Conservation (phyloP, 2,797 vertebrate genomes). For the Neosalanx taihuensis region DNA sequence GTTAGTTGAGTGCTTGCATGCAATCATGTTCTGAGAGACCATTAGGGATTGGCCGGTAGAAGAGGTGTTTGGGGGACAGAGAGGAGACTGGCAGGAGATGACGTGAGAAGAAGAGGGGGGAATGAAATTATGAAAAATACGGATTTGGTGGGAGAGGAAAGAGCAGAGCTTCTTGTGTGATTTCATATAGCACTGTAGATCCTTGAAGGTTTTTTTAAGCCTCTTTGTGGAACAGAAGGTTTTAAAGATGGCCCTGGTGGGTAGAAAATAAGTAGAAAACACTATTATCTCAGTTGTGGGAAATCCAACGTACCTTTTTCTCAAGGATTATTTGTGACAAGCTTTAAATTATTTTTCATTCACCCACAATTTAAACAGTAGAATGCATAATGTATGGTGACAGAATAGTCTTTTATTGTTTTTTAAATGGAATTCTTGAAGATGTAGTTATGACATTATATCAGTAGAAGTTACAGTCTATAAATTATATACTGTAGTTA, state of each 20-base stretch:
- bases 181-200: background rate
- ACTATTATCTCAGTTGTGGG: conserved; percentile 23
- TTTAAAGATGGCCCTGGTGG: conserved; percentile 24
- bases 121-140: background rate
- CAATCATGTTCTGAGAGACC: background rate
- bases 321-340: conserved; percentile 5
- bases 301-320: conserved; percentile 36
- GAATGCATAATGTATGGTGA: conserved; percentile 7
- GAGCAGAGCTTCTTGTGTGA: conserved; percentile 17
- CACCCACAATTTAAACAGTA: background rate
- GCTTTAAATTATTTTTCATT: background rate
- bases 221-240: background rate
- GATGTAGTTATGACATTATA: background rate
- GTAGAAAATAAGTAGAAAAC: conserved; percentile 1
- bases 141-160: conserved; percentile 18
- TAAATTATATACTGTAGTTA: background rate
- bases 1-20: conserved; percentile 18
- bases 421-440: background rate
- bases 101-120: background rate
- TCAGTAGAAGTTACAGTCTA: too few relatives aligned
- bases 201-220: conserved; percentile 2
- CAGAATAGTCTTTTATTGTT: background rate
- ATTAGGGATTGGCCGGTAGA: conserved; percentile 4
- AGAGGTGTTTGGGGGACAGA: background rate
- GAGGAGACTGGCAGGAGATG: background rate